Evolutionary conservation across 2,797 vertebrate genomes (phyloP), one percentile per base, ranked within the genome.

Genomic region (Bradypus variegatus): DNA sequence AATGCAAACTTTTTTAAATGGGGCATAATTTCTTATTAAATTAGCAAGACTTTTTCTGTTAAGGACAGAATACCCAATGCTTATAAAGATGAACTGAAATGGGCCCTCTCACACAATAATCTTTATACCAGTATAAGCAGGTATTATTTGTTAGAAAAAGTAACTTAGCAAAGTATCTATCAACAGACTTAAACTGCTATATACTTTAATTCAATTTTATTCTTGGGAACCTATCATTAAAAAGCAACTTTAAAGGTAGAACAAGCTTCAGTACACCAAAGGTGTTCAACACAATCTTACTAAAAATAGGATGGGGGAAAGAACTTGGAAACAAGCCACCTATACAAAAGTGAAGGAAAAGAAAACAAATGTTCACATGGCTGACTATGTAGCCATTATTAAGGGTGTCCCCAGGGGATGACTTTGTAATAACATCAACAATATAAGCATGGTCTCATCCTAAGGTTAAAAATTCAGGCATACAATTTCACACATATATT

Each of bases 221-320:
- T 45, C 41, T 45, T 45, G 41, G 41, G 41, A 45, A 45, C 41
- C 41, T 45, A 45, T 45, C 41, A 45, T 45, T 45, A 50, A 91
- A 94, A 89, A 83, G 53, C n/a, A 91, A 86, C 76, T 82, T 85
- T 85, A 88, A 92, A 94, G 45, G 45, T 23, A 93, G 92, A 76
- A 65, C 76, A 79, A 78, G n/a, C 45, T 87, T 92, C 81, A 60
- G 10, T n/a, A 90, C 48, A 75, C 29, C 89, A 88, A 91, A 86
- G 45, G 82, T 62, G 19, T 45, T n/a, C 93, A 23, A 82, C 19
- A 81, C 0, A 60, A 13, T 89, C 45, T 86, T 75, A 91, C 23
- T 89, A 78, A 91, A 94, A 94, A 65, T 60, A 21, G 53, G 90
- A 14, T 12, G 14, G 53, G 7, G 27, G 6, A 67, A 77, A 81